Evolutionary conservation across 1,140 invertebrate genomes (phyloP), one percentile per base, ranked within the genome.

Genomic region (Drosophila bifasciata): DNA sequence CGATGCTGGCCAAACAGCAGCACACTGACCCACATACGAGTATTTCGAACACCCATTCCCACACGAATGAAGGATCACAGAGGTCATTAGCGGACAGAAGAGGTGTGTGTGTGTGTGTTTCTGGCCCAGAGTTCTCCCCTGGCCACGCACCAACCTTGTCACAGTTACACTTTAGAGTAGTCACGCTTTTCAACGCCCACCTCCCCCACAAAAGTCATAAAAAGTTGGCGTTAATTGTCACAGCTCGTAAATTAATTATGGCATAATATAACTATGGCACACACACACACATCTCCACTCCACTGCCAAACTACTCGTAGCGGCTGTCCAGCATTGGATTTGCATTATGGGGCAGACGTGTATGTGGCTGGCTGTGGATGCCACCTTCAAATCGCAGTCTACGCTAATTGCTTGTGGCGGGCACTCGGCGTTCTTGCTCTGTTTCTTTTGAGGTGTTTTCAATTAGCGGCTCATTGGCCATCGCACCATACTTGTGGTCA

Each of bases 171-270:
- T 48, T 52, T 57, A 43, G 23, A 19, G 17, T n/a, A 62, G 69
- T 76, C 80, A 84, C 81, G 78, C 81, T 75, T 67, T 59, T 68
- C 69, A 59, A 51, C 78, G 62, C 64, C 67, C 66, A 86, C 66
- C 56, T 50, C 59, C 3, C 19, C 23, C 32, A 40, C 36, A 46
- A 71, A 68, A 46, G 39, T 25, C 52, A 13, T 50, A 56, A 73
- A 62, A 36, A 36, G 71, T 36, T 76, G 69, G 76, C 83, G 83
- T 88, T 86, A 86, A 86, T 88, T 86, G 83, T 86, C 83, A 86
- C 83, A 86, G 83, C 78, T 86, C 79, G 83, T 86, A 86, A 86
- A 86, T 86, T 86, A 86, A 86, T 88, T 88, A 88, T 83, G 83
- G 62, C 83, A 86, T 79, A 86, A 86, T 81, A 78, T 49, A 55